These are phyloP conservation scores for Hypanus sabinus DNA, from an alignment of 2,113 vertebrate species.

Conservation along the genomic window DNA sequence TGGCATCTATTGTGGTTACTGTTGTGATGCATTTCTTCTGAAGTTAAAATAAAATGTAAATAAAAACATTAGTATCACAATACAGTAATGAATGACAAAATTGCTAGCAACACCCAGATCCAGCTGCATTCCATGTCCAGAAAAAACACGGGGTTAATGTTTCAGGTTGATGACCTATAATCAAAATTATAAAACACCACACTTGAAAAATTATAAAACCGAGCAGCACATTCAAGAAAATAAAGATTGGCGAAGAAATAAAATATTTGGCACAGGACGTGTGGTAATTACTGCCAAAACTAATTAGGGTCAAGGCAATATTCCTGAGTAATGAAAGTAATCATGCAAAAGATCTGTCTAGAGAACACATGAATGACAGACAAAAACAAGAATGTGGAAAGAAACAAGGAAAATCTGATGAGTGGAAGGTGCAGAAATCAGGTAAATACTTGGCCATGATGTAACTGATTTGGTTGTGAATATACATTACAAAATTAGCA, in stretches of 20 bases:
- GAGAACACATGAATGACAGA: neutral
- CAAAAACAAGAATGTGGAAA: neutral
- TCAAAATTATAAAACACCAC: neutral
- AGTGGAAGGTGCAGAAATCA: no score
- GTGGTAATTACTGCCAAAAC: no score
- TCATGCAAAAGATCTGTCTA: neutral
- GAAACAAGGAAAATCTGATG: no score
- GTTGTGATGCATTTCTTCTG: neutral
- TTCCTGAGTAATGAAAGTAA: no score
- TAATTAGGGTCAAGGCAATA: no score
- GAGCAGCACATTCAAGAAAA: neutral
- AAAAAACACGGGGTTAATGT: neutral
- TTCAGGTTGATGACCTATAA: neutral
- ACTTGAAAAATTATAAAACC: neutral
- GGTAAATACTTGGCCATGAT: no score
- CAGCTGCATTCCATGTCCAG: neutral
- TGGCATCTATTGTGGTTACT: neutral
- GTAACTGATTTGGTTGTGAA: no score
- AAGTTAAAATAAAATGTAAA: neutral
- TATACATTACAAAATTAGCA: no score
- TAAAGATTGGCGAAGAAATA: neutral
- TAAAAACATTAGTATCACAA: neutral
- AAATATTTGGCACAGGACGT: neutral
- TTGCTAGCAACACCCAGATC: neutral
- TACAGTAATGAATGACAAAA: neutral